Evolutionary conservation across 2,113 vertebrate genomes (phyloP), one percentile per base, ranked within the genome.

Genomic region (Thalassoma bifasciatum): DNA sequence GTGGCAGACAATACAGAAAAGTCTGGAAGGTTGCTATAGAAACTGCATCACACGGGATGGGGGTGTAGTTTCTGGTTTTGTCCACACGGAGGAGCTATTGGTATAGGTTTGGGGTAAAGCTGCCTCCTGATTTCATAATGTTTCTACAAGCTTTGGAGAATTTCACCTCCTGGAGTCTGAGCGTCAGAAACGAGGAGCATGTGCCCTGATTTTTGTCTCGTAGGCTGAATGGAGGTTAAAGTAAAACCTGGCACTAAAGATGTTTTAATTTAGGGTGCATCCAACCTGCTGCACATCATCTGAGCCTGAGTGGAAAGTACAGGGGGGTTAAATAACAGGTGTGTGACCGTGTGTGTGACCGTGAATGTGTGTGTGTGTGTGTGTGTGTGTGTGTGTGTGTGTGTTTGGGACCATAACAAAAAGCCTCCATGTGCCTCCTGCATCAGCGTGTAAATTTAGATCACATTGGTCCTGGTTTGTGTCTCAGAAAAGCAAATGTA

Each of bases 21-120:
- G 91, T 94, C 91, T 96, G 88, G 93, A 92, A 94, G 93, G 95
- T 96, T 98, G 96, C 95, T 95, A 97, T 92, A 90, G 96, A 94
- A 97, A 97, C 96, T 85, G 90, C 86, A 75, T 91, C 86, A 46
- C 79, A 23, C 30, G 30, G 8, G 51, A 87, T 14, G 87, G 82
- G 75, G 79, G 47, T 77, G 78, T 86, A 90, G 84, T 54, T 78
- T 38, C 59, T 21, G 65, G 8, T 46, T 52, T 56, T 77, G 60
- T 76, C 92, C 94, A 83, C 74, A 50, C 73, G 66, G 91, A 80
- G 92, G 83, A 84, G 91, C 91, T 90, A 68, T 89, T 81, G 92
- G 89, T 90, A 68, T 89, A 80, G 92, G 89, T 66, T 82, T 81
- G 84, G 38, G 12, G 21, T 30, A 67, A 86, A 37, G 37, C 50